Evolutionary conservation across 2,888 invertebrate genomes (phyloP), one percentile per base, ranked within the genome.

Genomic region (Bimastos eiseni): DNA sequence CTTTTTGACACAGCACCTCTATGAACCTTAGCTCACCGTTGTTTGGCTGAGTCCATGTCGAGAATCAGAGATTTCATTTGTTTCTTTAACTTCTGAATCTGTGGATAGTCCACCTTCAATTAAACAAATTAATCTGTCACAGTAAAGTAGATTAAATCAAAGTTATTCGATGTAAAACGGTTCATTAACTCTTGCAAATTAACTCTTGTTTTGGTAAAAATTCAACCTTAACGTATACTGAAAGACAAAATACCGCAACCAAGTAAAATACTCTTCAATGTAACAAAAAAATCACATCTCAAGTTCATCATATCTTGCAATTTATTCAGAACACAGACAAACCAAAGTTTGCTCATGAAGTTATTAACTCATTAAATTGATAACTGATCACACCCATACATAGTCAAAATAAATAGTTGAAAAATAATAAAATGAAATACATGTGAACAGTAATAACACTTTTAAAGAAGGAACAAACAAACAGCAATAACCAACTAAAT

Each of bases 11-110:
- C 6, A 11, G 41, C 44, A 44, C 2, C n/a, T n/a, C n/a, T 2
- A 44, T 44, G 17, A 44, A 44, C 17, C 24, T 24, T 55, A 30
- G 24, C 55, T 55, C 36, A 91, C 91, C 91, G 90, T 30, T 89
- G 34, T n/a, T 91, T 91, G 30, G 90, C 90, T 17, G 91, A 88
- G 44, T 91, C 90, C 91, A 91, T 90, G 89, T 91, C 91, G 33
- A 91, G 86, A 37, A 83, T 91, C 55, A 83, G 83, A 8, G 90
- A 83, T 30, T 90, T 90, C 49, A 91, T 49, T 55, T 90, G 89
- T 24, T 91, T 91, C 86, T 89, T 90, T 19, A 91, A 90, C 70
- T 90, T 91, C 55, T 89, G 90, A 34, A 91, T 88, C 13, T 89
- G 37, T 36, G 91, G 91, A n/a, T 90, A 90, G 37, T 91, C 91